phyloP scores from a whole-genome alignment of 2,888 invertebrate species.

The Epinotia brunnichana region DNA sequence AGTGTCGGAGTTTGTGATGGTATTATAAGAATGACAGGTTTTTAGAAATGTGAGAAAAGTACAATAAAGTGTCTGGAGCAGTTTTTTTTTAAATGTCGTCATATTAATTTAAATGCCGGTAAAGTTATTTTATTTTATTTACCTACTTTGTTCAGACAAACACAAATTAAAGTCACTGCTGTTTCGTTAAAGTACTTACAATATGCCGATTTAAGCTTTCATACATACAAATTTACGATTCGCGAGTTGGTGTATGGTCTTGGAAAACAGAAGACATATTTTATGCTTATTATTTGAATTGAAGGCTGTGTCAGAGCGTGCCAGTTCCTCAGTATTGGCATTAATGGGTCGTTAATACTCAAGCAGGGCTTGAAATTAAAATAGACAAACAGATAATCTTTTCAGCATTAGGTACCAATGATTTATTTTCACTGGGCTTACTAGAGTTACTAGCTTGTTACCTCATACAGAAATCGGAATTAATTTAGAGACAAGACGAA shows the following conservation, averaged over 20 bases:
- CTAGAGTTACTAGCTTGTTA: too few relatives aligned
- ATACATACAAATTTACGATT: too few relatives aligned
- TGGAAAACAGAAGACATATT: too few relatives aligned
- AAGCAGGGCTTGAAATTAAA: neutral
- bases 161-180: neutral
- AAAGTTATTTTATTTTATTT: neutral
- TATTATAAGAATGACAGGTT: slow-evolving; percentile 23
- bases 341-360: neutral
- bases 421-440: too few relatives aligned
- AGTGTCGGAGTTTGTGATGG: slow-evolving; percentile 31
- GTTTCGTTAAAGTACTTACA: too few relatives aligned
- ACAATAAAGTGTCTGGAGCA: neutral
- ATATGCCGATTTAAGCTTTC: too few relatives aligned
- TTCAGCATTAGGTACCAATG: neutral
- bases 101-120: neutral
- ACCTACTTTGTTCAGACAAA: neutral
- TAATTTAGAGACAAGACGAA: too few relatives aligned
- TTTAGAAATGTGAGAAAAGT: slow-evolving; percentile 7
- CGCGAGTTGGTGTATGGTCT: too few relatives aligned
- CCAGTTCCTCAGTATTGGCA: neutral
- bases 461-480: too few relatives aligned
- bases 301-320: too few relatives aligned
- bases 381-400: neutral
- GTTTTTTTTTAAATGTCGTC: neutral
- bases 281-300: too few relatives aligned